Evolutionary conservation across 2,888 invertebrate genomes (phyloP), one percentile per base, ranked within the genome.

Genomic region (Sminthurides aquaticus): DNA sequence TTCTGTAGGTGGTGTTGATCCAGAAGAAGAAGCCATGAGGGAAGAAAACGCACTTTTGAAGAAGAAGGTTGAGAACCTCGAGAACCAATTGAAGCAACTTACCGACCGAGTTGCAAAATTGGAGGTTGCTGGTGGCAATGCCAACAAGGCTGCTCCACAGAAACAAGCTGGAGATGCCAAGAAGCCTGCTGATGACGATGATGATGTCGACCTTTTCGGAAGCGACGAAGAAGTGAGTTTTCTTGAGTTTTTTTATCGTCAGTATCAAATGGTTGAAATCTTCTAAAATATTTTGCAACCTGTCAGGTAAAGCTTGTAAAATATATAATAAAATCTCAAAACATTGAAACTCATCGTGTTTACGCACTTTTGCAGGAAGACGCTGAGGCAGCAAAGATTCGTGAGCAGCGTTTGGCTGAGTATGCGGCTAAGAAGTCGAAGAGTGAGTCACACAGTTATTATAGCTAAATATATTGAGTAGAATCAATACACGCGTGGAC

Each of bases 401-500:
- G 89, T 77, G 90, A 93, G 76, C 90, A 94, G 79, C 86, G 96
- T 76, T 80, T 98, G 59, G 89, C 91, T 76, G 95, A 91, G 1
- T 98, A 98, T 78, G 85, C 89, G 62, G 94, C 88, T 69, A 98
- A 96, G 80, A 98, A 98, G 80, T 85, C 93, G 1, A 94, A 91
- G 81, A 98, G 69, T 69, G 63, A 27, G 49, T 64, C 3, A 11
- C 5, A 25, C n/a, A 2, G 24, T 27, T 57, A 34, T 61, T 20
- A 8, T 24, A 15, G n/a, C 25, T 56, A 8, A 22, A 18, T 34
- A 34, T n/a, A 5, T 52, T 52, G 3, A 15, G 52, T 5, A 5
- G 20, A 52, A n/a, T n/a, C 25, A 25, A 25, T 56, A 11, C 3
- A 8, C 22, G 27, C 8, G 3, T 11, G 25, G 5, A 26, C 22